Percentiles rank a stretch among this genome's conserved stretches.
Conservation (phyloP, 2,888 invertebrate genomes). For the Blastobasis adustella region DNA sequence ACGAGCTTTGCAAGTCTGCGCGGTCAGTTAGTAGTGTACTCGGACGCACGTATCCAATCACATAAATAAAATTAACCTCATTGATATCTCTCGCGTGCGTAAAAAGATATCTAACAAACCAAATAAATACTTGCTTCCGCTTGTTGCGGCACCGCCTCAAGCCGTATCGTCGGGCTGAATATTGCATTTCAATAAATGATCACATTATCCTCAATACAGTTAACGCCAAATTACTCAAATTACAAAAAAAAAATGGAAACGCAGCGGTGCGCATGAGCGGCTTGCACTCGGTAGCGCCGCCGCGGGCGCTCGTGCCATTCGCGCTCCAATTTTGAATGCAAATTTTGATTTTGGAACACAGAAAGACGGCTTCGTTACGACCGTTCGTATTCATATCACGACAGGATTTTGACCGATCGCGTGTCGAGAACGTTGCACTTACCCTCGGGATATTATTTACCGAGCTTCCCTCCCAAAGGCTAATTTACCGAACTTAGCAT, state of each 20-base stretch:
- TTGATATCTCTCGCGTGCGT: neutral
- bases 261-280: conserved; percentile 20
- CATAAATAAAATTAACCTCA: too few relatives aligned
- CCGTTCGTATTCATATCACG: conserved; percentile 33
- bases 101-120: conserved; percentile 1
- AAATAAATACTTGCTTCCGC: conserved; percentile 32
- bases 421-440: conserved; percentile 47
- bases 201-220: conserved; percentile 27
- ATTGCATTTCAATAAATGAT: conserved; percentile 22
- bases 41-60: too few relatives aligned
- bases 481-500: neutral
- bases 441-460: conserved; percentile 31
- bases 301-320: conserved; percentile 63
- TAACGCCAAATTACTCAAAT: conserved; percentile 41
- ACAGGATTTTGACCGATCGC: conserved; percentile 47
- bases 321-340: conserved; percentile 66
- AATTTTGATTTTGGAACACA: conserved; percentile 52
- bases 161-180: conserved; percentile 8
- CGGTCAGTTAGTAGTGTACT: too few relatives aligned
- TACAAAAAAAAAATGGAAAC: conserved; percentile 20
- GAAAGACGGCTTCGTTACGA: conserved; percentile 18
- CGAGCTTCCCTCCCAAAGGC: conserved; percentile 21
- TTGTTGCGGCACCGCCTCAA: conserved; percentile 21
- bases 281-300: conserved; percentile 56
- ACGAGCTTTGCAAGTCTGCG: too few relatives aligned